phyloP scores from a whole-genome alignment of 2,888 invertebrate species.

The Andricus quercusramuli region DNA sequence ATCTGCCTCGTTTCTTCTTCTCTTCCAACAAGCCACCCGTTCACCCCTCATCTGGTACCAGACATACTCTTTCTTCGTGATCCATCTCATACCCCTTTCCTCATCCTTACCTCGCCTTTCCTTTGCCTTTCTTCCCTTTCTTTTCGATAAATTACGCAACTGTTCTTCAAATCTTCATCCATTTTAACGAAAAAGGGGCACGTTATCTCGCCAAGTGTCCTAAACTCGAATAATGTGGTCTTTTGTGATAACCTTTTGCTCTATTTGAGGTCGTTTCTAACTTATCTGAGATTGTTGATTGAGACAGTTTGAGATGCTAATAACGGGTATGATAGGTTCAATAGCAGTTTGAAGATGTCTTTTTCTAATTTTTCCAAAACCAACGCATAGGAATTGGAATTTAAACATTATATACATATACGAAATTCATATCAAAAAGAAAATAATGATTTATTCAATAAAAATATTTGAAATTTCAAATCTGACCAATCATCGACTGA shows the following conservation, averaged over 20 bases:
- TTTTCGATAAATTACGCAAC: constrained; percentile 29
- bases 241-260: not conserved
- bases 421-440: no score
- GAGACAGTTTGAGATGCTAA: not conserved
- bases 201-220: not conserved
- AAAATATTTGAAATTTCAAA: no score
- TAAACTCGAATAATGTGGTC: not conserved
- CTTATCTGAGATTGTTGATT: not conserved
- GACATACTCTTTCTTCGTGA: constrained; percentile 42
- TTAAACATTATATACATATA: no score
- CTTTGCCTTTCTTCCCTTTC: not conserved
- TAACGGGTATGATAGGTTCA: not conserved
- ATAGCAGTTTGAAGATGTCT: no score
- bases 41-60: constrained; percentile 20
- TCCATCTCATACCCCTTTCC: constrained; percentile 44
- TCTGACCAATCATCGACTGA: no score
- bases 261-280: not conserved
- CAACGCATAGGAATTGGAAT: no score
- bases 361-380: no score
- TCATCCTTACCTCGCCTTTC: not conserved
- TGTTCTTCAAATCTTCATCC: constrained; percentile 17
- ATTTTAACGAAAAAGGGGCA: not conserved
- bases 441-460: no score
- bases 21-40: constrained; percentile 42
- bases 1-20: constrained; percentile 57